These are phyloP conservation scores for Caenorhabditis sp. DNA, from an alignment of 2,888 invertebrate genomes.

Conservation along the genomic window DNA sequence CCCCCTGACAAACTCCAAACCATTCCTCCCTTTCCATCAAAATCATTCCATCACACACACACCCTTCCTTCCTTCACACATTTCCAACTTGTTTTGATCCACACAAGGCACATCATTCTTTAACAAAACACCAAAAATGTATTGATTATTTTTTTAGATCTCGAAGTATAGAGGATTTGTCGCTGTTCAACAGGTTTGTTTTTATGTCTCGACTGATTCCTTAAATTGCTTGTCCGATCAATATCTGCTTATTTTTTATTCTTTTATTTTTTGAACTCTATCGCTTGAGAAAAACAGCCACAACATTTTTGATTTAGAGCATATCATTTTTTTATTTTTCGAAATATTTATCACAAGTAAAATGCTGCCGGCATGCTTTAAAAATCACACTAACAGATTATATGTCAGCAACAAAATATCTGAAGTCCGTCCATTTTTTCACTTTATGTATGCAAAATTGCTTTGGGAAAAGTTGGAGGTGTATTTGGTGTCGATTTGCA, in stretches of 20 bases:
- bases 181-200: constrained; percentile 71
- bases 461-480: background rate
- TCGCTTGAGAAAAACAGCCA: background rate
- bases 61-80: background rate
- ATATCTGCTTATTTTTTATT: background rate
- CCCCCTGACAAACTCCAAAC: no score
- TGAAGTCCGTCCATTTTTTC: constrained; percentile 4
- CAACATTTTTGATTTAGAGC: no score
- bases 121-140: background rate
- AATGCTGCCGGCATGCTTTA: background rate
- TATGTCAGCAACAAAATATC: background rate
- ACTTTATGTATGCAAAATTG: background rate
- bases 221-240: background rate
- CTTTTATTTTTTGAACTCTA: background rate
- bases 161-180: constrained; percentile 71
- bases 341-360: background rate
- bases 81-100: constrained; percentile 1
- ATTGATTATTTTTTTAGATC: constrained; percentile 61
- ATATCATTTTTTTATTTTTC: background rate
- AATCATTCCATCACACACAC: no score
- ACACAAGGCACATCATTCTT: background rate
- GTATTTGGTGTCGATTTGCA: background rate
- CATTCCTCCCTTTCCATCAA: no score
- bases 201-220: background rate
- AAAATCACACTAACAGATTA: background rate